Conservation (phyloP, 2,113 vertebrate species). For the Tetrao urogallus region DNA sequence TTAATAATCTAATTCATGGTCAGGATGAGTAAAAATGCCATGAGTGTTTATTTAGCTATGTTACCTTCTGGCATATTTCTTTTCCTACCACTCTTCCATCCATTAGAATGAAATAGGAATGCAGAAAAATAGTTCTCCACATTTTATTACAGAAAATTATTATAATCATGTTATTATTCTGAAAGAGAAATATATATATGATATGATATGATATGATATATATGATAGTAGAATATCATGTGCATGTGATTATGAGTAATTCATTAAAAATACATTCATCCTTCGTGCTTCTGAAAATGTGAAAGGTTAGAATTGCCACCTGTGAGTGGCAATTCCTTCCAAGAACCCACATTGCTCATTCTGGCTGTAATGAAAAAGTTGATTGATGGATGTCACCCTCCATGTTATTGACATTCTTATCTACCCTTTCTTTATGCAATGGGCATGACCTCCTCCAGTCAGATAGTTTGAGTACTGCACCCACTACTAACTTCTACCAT, state of each 20-base stretch:
- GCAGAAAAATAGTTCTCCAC: background rate
- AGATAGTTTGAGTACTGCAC: constrained; percentile 65
- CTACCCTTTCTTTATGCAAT: constrained; percentile 68
- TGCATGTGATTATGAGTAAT: constrained; percentile 12
- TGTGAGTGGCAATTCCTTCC: constrained; percentile 67
- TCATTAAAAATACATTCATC: constrained; percentile 54
- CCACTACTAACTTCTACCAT: constrained; percentile 42
- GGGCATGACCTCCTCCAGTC: constrained; percentile 69
- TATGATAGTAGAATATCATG: background rate
- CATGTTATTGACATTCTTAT: constrained; percentile 69
- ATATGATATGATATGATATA: too few relatives aligned
- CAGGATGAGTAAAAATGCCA: constrained; percentile 17
- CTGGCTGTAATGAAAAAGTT: constrained; percentile 76
- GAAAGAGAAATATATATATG: background rate
- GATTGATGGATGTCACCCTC: constrained; percentile 78
- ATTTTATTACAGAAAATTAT: constrained; percentile 25
- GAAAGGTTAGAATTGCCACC: constrained; percentile 72
- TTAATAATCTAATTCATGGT: constrained; percentile 6
- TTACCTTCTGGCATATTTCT: background rate
- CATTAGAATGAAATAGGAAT: background rate
- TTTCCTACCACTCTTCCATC: background rate
- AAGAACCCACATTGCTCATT: constrained; percentile 54
- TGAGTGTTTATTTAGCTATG: background rate
- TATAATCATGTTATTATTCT: background rate
- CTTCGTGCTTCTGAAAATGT: constrained; percentile 47